These are phyloP conservation scores for Chloropsis cyanopogon DNA, from an alignment of 2,113 vertebrate species.

Conservation along the genomic window DNA sequence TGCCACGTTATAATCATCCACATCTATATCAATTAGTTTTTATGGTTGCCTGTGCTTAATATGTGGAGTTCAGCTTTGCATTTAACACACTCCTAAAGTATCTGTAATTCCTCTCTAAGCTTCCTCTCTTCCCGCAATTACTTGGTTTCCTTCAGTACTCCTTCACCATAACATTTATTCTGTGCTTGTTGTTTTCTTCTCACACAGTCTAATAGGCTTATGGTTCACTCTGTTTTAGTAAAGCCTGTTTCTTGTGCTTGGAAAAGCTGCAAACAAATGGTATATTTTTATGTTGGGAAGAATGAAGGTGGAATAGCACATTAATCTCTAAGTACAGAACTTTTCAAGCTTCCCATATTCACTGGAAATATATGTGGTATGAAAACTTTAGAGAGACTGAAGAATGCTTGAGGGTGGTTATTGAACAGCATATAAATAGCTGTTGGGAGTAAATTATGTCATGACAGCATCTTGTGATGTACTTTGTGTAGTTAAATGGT, in stretches of 20 bases:
- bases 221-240: background rate
- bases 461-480: background rate
- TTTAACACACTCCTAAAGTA: background rate
- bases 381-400: background rate
- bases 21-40: background rate
- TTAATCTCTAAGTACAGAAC: background rate
- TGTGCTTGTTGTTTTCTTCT: background rate
- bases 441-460: background rate
- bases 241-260: background rate
- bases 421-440: background rate
- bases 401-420: background rate
- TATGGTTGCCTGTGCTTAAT: background rate
- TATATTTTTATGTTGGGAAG: background rate
- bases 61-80: background rate
- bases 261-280: background rate
- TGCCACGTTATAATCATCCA: background rate
- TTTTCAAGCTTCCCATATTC: background rate
- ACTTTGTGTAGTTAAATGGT: background rate
- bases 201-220: background rate
- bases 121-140: background rate
- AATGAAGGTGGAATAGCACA: background rate
- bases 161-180: background rate
- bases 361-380: background rate
- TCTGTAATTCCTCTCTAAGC: background rate
- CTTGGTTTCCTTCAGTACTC: background rate